phyloP scores from a whole-genome alignment of 2,888 invertebrate species.

The Drosophila merina region DNA sequence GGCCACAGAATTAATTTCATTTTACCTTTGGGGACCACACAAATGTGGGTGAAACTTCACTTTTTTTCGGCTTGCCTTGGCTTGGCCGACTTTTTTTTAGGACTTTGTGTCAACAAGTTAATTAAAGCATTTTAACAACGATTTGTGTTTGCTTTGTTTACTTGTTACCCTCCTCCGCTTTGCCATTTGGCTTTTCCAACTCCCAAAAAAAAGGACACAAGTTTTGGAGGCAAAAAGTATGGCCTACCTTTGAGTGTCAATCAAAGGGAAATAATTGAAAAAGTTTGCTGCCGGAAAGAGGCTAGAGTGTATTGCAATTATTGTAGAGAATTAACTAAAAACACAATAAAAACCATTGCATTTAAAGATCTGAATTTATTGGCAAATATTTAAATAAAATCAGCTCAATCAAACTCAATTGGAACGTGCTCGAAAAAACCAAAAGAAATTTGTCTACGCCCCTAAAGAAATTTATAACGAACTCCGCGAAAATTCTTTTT shows the following conservation, averaged over 20 bases:
- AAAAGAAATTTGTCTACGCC: constrained; percentile 21
- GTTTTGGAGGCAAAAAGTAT: constrained; percentile 2
- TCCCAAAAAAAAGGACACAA: not conserved
- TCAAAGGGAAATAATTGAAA: constrained; percentile 45
- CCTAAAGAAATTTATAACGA: constrained; percentile 6
- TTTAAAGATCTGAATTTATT: not conserved
- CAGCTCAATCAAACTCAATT: constrained; percentile 44
- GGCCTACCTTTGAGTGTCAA: constrained; percentile 34
- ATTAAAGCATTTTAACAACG: constrained; percentile 72
- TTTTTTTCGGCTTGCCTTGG: constrained; percentile 24
- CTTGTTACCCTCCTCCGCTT: not conserved
- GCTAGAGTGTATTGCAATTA: constrained; percentile 14
- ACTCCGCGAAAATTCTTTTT: constrained; percentile 4
- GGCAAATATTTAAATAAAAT: constrained; percentile 42
- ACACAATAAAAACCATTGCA: not conserved
- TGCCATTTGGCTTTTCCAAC: not conserved
- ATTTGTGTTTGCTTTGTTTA: constrained; percentile 52
- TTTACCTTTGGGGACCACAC: constrained; percentile 55
- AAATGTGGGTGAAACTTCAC: constrained; percentile 35
- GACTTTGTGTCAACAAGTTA: constrained; percentile 74
- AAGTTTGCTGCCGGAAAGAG: constrained; percentile 35
- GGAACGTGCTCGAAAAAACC: constrained; percentile 46
- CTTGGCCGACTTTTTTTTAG: constrained; percentile 31
- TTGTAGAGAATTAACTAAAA: constrained; percentile 9
- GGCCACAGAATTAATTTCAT: constrained; percentile 62